Evolutionary conservation across 2,888 invertebrate genomes (phyloP), one percentile per base, ranked within the genome.

Genomic region (Cheilosia urbana): DNA sequence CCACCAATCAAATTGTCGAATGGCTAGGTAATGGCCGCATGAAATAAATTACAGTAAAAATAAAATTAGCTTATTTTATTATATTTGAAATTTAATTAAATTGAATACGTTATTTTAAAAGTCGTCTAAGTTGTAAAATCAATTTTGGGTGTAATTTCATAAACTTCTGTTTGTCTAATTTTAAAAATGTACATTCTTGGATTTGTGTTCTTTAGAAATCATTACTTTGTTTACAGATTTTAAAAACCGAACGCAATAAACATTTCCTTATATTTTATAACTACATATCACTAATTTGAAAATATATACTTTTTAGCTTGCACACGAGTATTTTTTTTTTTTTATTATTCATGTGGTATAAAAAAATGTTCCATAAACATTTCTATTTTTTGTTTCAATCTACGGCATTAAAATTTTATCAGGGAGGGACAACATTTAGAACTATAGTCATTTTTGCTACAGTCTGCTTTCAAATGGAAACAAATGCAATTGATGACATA

Each of bases 261-360:
- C 51, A 40, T 17, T 76, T 77, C 2, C 30, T 30, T 30, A 30
- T 30, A 30, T 30, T 9, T 30, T 30, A 9, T 30, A 30, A 27
- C 57, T 78, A 83, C 69, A 57, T 78, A 83, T 73, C 73, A 83
- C 83, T 78, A 78, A 78, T 65, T 75, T 84, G 73, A 79, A 84
- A 73, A 84, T 84, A 84, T 84, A 62, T 73, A 49, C 60, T 68
- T 49, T 82, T 62, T 78, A 73, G 72, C 72, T 55, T 83, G 73
- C 79, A 79, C 73, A 79, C 68, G 69, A 79, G 69, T 84, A 73
- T 75, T 73, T 51, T 9, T 5, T 45, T 7, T 17, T n/a, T 42
- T 15, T 42, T 83, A 51, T 83, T 30, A 68, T 45, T 78, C 68
- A 75, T 73, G 69, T 58, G 73, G 71, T 82, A 82, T 71, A 82